Evolutionary conservation across 2,888 invertebrate genomes (phyloP).

Genomic region (Phalangium opilio): DNA sequence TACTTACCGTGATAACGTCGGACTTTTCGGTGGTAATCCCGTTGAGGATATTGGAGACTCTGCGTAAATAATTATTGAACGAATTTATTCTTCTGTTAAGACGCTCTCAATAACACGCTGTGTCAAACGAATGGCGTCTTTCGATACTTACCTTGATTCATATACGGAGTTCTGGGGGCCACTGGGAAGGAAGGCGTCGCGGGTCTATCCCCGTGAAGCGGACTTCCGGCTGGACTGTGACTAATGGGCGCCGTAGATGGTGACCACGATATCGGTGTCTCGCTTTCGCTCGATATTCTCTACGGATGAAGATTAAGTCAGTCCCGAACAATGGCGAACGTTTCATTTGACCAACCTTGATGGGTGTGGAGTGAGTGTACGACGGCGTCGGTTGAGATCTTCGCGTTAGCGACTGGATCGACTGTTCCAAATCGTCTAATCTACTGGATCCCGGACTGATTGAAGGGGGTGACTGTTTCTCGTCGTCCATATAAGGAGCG

Average conservation of each 20-base stretch:
- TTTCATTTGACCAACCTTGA: conserved; percentile 7
- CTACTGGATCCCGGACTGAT: conserved; percentile 6
- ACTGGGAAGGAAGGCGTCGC: conserved; percentile 90
- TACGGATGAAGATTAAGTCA: background rate
- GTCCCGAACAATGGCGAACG: conserved; percentile 4
- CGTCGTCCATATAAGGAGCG: too few relatives aligned
- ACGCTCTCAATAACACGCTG: too few relatives aligned
- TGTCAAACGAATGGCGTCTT: too few relatives aligned
- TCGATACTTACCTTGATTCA: conserved; percentile 49
- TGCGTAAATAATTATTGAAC: conserved; percentile 1
- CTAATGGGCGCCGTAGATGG: conserved; percentile 18
- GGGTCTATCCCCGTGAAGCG: conserved; percentile 33
- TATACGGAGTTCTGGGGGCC: conserved; percentile 72
- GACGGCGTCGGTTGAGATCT: conserved; percentile 8
- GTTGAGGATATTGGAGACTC: conserved; percentile 37
- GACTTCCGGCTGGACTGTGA: conserved; percentile 18
- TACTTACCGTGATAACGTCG: conserved; percentile 34
- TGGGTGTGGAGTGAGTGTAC: conserved; percentile 15
- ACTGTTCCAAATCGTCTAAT: conserved; percentile 19
- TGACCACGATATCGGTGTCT: conserved; percentile 12
- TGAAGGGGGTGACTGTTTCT: too few relatives aligned
- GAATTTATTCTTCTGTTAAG: background rate
- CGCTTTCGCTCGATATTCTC: too few relatives aligned
- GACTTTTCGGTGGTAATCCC: conserved; percentile 65
- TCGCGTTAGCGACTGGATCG: conserved; percentile 16